A percentile compares a stretch with the other conserved stretches of the same genome.
Evolutionary conservation across 2,797 vertebrate species (phyloP).

Genomic region (Emys orbicularis): DNA sequence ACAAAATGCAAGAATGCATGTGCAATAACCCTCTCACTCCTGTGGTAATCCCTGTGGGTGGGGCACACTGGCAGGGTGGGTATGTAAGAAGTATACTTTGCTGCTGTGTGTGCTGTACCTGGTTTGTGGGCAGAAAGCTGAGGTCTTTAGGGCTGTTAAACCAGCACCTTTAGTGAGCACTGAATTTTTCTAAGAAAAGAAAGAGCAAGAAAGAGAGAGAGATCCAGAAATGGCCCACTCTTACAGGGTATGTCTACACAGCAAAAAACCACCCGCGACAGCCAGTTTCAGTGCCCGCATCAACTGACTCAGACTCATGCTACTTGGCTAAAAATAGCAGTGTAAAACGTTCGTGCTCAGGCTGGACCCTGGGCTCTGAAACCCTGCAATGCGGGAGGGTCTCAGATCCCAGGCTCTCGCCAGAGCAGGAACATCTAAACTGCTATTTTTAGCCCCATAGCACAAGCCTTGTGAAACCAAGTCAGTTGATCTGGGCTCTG

Average conservation of each 20-base stretch:
- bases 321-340: background rate
- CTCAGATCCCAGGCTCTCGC: background rate
- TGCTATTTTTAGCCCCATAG: background rate
- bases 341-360: background rate
- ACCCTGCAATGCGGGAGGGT: background rate
- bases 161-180: background rate
- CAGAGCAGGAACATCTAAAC: background rate
- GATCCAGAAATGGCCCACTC: slow-evolving; percentile 5
- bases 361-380: background rate
- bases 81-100: background rate
- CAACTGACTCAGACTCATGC: background rate
- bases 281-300: background rate
- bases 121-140: background rate
- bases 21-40: background rate
- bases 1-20: background rate
- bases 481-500: background rate
- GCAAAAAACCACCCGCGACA: background rate
- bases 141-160: slow-evolving; percentile 1
- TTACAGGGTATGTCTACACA: background rate
- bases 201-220: background rate
- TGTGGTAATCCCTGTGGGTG: background rate
- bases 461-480: background rate
- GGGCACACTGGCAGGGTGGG: background rate
- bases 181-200: background rate
- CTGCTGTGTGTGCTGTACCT: background rate